Evolutionary conservation across 2,797 vertebrate genomes (phyloP).

Genomic region (Pterois miles): DNA sequence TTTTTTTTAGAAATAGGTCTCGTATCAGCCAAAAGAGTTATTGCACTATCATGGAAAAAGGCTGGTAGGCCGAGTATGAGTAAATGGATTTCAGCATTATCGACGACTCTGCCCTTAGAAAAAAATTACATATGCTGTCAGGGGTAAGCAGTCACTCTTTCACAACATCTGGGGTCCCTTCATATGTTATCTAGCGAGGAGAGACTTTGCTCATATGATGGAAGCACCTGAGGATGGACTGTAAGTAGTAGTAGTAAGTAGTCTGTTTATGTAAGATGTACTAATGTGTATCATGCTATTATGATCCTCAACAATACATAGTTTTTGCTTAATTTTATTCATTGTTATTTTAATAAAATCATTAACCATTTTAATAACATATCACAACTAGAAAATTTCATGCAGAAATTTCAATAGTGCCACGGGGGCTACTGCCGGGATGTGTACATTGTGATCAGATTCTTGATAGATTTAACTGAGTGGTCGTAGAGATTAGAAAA

Average conservation of each 20-base stretch:
- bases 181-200: not conserved
- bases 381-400: no score
- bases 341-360: no score
- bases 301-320: not conserved
- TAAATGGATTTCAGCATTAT: not conserved
- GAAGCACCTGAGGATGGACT: not conserved
- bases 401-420: no score
- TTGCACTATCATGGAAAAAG: not conserved
- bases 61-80: not conserved
- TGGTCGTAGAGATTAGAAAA: no score
- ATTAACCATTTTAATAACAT: no score
- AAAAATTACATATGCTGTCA: not conserved
- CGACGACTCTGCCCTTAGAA: not conserved
- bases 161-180: not conserved
- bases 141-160: not conserved
- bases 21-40: not conserved
- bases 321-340: no score
- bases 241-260: no score
- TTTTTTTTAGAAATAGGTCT: not conserved
- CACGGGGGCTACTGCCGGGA: no score
- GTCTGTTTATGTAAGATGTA: not conserved
- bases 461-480: no score
- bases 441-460: no score
- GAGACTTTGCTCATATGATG: not conserved
- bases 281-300: not conserved